Percentiles rank a stretch among this genome's conserved stretches.
Conservation (phyloP, 2,113 vertebrate species). For the Falcunculus frontatus region DNA sequence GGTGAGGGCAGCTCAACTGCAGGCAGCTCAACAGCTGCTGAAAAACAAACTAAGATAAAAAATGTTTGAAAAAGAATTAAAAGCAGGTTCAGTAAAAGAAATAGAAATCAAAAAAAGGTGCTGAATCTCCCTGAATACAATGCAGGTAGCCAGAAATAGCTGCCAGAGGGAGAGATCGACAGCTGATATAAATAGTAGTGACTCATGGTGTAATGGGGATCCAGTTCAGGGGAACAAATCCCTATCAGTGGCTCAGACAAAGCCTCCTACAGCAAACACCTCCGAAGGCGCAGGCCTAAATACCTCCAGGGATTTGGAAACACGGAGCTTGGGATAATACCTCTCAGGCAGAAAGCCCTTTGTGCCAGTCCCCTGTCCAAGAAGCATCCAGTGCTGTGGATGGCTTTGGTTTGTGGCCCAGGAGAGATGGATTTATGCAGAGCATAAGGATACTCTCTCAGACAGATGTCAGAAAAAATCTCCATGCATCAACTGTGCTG, state of each 20-base stretch:
- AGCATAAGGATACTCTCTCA: background rate
- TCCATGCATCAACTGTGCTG: background rate
- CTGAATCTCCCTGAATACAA: background rate
- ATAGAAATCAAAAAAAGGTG: background rate
- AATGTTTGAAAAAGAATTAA: background rate
- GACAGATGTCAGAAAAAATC: background rate
- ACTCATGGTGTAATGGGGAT: constrained; percentile 5
- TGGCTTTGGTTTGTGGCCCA: background rate
- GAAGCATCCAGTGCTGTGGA: background rate
- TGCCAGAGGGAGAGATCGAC: background rate
- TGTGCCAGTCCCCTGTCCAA: background rate
- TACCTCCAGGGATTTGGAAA: background rate
- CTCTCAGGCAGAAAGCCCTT: background rate
- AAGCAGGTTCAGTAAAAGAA: background rate
- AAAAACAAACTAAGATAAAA: background rate
- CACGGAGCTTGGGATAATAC: background rate
- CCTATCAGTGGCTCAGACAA: background rate
- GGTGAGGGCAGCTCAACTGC: background rate
- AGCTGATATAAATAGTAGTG: constrained; percentile 45
- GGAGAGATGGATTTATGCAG: background rate
- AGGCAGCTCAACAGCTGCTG: background rate
- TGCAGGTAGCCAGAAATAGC: constrained; percentile 43
- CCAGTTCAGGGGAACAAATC: constrained; percentile 1
- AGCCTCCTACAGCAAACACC: background rate
- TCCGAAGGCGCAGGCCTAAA: background rate